Evolutionary conservation across 2,113 vertebrate genomes (phyloP), one percentile per base, ranked within the genome.

Genomic region (Zosterops borbonicus): DNA sequence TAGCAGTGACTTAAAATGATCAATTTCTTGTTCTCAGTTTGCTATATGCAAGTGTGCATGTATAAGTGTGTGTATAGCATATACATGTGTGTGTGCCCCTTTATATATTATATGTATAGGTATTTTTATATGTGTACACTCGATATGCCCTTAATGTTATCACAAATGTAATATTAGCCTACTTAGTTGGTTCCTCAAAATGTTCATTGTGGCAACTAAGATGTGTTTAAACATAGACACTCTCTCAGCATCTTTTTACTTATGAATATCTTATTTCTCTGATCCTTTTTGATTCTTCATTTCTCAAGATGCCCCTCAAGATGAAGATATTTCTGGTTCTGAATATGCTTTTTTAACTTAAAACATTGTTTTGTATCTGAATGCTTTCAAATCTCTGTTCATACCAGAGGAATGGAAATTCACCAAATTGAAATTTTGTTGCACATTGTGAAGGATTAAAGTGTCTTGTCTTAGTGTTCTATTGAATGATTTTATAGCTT

Each of bases 21-120:
- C 1, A 28, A 5, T 46, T 44, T 24, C 0, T 28, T 64, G 52
- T 60, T 60, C 68, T 83, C 5, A 12, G 1, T 37, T 50, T 59
- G 2, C 3, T 82, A 9, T 53, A 19, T 76, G 3, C 9, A 76
- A 29, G 9, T 52, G 2, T 59, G 8, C 6, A 42, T 29, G 37
- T 64, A 1, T 42, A 49, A 44, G 4, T 49, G 22, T 52, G 0
- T 39, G 3, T 19, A 53, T 27, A 29, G 3, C 5, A 20, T 49
- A 5, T 6, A 16, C 39, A 5, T 65, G 7, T 23, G 9, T 63
- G 3, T 25, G 4, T 89, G 15, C 6, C 13, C 23, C 29, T 80
- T 91, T 39, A 67, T 29, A 31, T 20, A 59, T 21, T 67, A 28
- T 4, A 56, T 17, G 6, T 58, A 18, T 11, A 7, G 2, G 1